Conservation (phyloP, 2,797 vertebrate genomes). For the Oryzias dopingdopingensis region DNA sequence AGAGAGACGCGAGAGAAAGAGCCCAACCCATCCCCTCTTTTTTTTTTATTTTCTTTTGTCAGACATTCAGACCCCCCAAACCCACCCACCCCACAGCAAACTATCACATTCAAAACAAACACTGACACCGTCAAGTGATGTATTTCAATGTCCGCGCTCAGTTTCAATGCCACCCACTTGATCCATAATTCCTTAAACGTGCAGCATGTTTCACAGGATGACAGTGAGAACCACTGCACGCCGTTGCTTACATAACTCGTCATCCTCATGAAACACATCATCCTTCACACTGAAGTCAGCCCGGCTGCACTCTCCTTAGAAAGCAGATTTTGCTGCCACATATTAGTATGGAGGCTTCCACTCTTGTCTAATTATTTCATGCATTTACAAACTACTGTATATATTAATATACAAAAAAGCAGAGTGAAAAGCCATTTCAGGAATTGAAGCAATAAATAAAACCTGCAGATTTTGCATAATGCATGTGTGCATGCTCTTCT, state of each 20-base stretch:
- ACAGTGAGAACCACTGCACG: slow-evolving; percentile 41
- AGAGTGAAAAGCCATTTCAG: slow-evolving; percentile 55
- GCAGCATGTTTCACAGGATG: slow-evolving; percentile 46
- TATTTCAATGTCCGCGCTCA: slow-evolving; percentile 54
- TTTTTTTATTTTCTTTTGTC: slow-evolving; percentile 16
- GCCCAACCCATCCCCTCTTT: slow-evolving; percentile 56
- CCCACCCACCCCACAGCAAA: slow-evolving; percentile 52
- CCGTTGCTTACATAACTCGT: slow-evolving; percentile 60
- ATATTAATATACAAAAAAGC: slow-evolving; percentile 58
- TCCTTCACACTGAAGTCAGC: slow-evolving; percentile 40
- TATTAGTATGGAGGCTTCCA: slow-evolving; percentile 51
- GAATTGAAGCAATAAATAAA: slow-evolving; percentile 33
- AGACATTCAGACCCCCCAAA: slow-evolving; percentile 35
- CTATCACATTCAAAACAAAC: slow-evolving; percentile 70
- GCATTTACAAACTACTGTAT: slow-evolving; percentile 27
- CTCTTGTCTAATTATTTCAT: slow-evolving; percentile 56
- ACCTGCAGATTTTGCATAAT: slow-evolving; percentile 40
- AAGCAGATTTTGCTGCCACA: slow-evolving; percentile 22
- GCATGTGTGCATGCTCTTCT: slow-evolving; percentile 31
- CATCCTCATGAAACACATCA: slow-evolving; percentile 55
- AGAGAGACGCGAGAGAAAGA: slow-evolving; percentile 82
- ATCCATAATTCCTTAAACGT: slow-evolving; percentile 47
- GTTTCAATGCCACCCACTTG: slow-evolving; percentile 48
- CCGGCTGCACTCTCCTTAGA: slow-evolving; percentile 38
- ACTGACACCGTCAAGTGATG: slow-evolving; percentile 55